Evolutionary conservation across 2,888 invertebrate species (phyloP), one percentile per base, ranked within the genome.

Genomic region (Lepidocyrtinus sp.): DNA sequence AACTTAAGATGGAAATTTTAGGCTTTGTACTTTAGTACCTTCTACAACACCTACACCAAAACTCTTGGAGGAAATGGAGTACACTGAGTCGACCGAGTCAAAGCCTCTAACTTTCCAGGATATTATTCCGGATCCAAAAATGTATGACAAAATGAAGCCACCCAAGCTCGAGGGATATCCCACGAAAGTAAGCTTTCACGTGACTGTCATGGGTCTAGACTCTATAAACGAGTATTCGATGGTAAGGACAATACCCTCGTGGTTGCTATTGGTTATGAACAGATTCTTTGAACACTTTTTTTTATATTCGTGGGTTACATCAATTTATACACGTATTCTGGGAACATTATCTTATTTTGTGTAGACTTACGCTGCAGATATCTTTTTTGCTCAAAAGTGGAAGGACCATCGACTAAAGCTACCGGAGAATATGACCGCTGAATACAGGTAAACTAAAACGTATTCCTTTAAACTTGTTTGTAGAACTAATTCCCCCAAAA

Each of bases 181-280:
- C 0, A 96, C 96, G 0, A 93, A 93, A 5, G 96, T 97, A 27
- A 93, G 93, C 89, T 96, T 96, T 89, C 96, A 96, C 88, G 96
- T 96, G 45, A 96, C 96, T 0, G 96, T 96, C 50, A 96, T 97
- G 96, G 97, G 97, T 0, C 90, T 97, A 83, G 97, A 97, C 90
- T 97, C 97, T 50, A 97, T 98, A 84, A 97, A 97, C 88, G 97
- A 97, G 89, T 96, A 95, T 87, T 96, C 96, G 2, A 98, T 98
- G 97, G 96, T 96, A 90, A 90, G 88, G n/a, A n/a, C n/a, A n/a
- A n/a, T n/a, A n/a, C n/a, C n/a, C n/a, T n/a, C n/a, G n/a, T n/a
- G 86, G n/a, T n/a, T n/a, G n/a, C n/a, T n/a, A n/a, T n/a, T n/a
- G n/a, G n/a, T n/a, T n/a, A n/a, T n/a, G n/a, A n/a, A n/a, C n/a